Percentiles rank a stretch among this genome's conserved stretches.
phyloP scores from a whole-genome alignment of 1,140 invertebrate species.

The Radopholus similis region DNA sequence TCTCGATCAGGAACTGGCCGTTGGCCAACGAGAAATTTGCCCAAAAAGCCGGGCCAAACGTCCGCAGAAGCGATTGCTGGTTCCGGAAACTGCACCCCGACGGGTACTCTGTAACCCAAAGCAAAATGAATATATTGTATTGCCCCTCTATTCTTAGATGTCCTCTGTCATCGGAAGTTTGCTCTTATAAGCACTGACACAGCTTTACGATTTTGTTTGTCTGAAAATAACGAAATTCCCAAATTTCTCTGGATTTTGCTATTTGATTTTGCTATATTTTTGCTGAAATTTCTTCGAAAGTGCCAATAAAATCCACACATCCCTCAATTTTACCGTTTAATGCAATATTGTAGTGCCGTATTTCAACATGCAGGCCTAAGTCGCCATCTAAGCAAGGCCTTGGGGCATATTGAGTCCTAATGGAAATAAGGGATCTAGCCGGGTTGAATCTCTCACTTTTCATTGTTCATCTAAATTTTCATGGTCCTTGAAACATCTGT shows the following conservation, averaged over 20 bases:
- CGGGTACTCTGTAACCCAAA: not conserved
- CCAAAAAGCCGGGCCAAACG: not conserved
- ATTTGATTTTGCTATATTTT: not conserved
- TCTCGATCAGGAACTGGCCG: slow-evolving; percentile 18
- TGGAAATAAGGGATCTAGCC: too few species aligned
- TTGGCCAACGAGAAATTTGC: slow-evolving; percentile 3
- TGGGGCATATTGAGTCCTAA: too few species aligned
- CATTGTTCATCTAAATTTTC: too few species aligned
- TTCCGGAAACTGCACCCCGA: slow-evolving; percentile 11
- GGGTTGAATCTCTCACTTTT: too few species aligned
- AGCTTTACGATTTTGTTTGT: not conserved
- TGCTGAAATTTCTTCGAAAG: too few species aligned
- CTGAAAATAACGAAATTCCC: not conserved
- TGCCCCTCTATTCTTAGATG: not conserved
- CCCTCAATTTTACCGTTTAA: too few species aligned
- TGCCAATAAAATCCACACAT: too few species aligned
- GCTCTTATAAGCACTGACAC: slow-evolving; percentile 12
- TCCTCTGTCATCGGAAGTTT: slow-evolving; percentile 6
- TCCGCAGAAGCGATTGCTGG: not conserved
- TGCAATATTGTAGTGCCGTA: too few species aligned
- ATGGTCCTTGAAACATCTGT: too few species aligned
- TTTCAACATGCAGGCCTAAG: too few species aligned
- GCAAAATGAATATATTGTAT: not conserved
- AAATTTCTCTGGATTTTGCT: too few species aligned
- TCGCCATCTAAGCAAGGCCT: too few species aligned